A percentile compares a stretch with the other conserved stretches of the same genome.
These are phyloP conservation scores for Ladona fulva DNA, from an alignment of 1,140 invertebrate genomes.

Conservation along the genomic window DNA sequence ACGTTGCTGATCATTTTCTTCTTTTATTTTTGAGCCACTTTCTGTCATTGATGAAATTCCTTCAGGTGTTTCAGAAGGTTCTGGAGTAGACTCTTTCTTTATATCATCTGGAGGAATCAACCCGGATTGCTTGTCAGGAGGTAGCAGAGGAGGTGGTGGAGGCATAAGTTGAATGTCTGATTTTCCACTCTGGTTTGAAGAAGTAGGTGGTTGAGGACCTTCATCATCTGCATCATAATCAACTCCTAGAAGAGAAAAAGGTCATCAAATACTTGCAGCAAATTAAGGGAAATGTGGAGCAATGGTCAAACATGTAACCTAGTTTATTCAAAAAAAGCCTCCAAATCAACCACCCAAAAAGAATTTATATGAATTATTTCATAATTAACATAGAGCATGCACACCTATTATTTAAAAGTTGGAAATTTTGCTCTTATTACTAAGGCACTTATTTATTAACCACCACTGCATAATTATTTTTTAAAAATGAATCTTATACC, in stretches of 20 bases:
- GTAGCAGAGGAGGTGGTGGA: conserved; percentile 43
- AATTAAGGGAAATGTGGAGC: not conserved
- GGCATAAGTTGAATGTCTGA: conserved; percentile 63
- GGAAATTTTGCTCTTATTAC: no score
- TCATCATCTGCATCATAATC: conserved; percentile 53
- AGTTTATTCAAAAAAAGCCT: no score
- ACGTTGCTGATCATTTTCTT: conserved; percentile 33
- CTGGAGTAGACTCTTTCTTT: conserved; percentile 21
- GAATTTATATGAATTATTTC: no score
- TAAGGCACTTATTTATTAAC: no score
- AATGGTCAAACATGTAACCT: no score
- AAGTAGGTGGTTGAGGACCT: conserved; percentile 28
- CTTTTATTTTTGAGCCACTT: conserved; percentile 27
- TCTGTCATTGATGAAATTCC: conserved; percentile 27
- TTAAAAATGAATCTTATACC: no score
- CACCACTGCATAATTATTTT: no score
- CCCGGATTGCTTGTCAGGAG: conserved; percentile 15
- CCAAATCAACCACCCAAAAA: no score
- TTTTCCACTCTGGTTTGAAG: conserved; percentile 33
- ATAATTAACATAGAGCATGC: no score
- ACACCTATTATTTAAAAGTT: no score
- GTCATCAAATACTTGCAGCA: not conserved
- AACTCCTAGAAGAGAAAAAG: conserved; percentile 9
- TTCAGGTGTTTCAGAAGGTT: not conserved
- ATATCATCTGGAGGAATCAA: conserved; percentile 12